Evolutionary conservation across 2,113 vertebrate genomes (phyloP), one percentile per base, ranked within the genome.

Genomic region (Plectropomus leopardus): DNA sequence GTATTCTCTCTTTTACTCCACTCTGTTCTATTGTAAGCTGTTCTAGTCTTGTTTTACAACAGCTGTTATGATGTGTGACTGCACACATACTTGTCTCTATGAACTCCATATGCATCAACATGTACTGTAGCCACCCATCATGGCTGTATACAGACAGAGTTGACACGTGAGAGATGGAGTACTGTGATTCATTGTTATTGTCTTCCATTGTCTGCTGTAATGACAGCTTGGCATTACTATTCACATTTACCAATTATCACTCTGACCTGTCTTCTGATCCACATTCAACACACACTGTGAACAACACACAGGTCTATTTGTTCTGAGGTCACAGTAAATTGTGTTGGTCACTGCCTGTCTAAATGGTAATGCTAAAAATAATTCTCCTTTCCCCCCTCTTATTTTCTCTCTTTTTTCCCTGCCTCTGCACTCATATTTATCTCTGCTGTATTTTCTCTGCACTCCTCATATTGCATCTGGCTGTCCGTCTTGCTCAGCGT

Each of bases 221-320:
- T 76, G 66, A 72, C 78, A 86, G 67, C 26, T n/a, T 1, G 0
- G 10, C 24, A 45, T 88, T 88, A 87, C 86, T 86, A 85, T 88
- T 83, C 76, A 81, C 75, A 82, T 90, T 89, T 75, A 84, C 84
- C 85, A 79, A 88, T 92, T 86, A 89, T 86, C 76, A 16, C 23
- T 40, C 44, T 82, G 68, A 72, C 88, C 63, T 32, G 76, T 80
- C 58, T 45, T 84, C 50, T 86, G 63, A 82, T 82, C 72, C 72
- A 45, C 50, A 83, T 66, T 85, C 63, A 55, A n/a, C n/a, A n/a
- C n/a, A n/a, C n/a, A n/a, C n/a, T n/a, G n/a, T n/a, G 9, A 50
- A 65, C 61, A 87, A 76, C 67, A 51, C 63, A 76, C 58, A 44
- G 54, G 72, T 63, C 30, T 79, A 47, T 86, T 82, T 88, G 72